Evolutionary conservation across 2,797 vertebrate genomes (phyloP), one percentile per base, ranked within the genome.

Genomic region (Etheostoma perlongum): DNA sequence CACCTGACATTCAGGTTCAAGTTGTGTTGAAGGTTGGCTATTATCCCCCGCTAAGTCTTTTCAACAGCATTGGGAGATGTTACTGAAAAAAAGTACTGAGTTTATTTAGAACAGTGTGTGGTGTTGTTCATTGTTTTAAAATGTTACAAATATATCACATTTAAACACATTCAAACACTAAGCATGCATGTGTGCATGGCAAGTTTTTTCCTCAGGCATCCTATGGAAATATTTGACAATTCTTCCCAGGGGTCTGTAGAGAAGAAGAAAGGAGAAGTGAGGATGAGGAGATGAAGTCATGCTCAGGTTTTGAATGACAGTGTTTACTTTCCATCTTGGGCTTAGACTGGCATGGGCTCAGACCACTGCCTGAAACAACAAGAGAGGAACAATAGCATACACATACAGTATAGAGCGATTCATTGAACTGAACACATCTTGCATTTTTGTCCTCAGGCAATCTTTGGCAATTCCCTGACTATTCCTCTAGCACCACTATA

Each of bases 321-420:
- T 74, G 82, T 86, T 85, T 77, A 60, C 30, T 74, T 83, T 79
- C 76, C 76, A 78, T 79, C 52, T 54, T 42, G 30, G 70, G 67
- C 80, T 76, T 16, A 66, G 76, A 51, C 71, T 83, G 57, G 62
- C 51, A 52, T 36, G 27, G 74, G 80, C 61, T 85, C 60, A 57
- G 57, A 71, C 57, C 44, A 42, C 49, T 11, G 65, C 72, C 81
- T 81, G 79, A 82, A 85, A 89, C 77, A 86, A 83, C 65, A 53
- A 2, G 11, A 63, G 53, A 47, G 48, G 53, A 51, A 52, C 62
- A 44, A 33, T 51, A 67, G 48, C 46, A 42, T 12, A 44, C 12
- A 44, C 36, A 40, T 40, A 3, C 1, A 40, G 36, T 40, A 3
- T 2, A 40, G 36, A 40, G 36, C 5, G 30, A 33, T 49, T 36